phyloP scores from a whole-genome alignment of 2,888 invertebrate genomes.

The Autographa pulchrina region DNA sequence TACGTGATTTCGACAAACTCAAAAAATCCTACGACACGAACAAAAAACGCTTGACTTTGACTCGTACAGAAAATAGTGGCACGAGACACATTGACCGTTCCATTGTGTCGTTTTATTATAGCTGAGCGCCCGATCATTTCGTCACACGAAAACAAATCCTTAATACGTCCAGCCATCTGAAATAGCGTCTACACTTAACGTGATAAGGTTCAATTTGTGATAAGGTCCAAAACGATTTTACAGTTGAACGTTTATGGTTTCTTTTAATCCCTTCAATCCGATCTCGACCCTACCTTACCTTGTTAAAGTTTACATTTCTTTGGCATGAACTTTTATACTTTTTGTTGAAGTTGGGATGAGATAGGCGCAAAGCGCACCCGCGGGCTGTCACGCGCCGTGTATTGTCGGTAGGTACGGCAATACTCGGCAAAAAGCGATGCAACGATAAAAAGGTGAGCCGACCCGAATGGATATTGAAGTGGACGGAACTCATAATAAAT shows the following conservation, averaged over 20 bases:
- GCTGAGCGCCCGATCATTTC: slow-evolving; percentile 76
- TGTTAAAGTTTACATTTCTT: slow-evolving; percentile 54
- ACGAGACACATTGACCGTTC: slow-evolving; percentile 85
- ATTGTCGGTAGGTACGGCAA: slow-evolving; percentile 70
- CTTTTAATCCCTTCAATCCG: slow-evolving; percentile 13
- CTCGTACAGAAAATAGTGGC: slow-evolving; percentile 79
- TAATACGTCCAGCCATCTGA: slow-evolving; percentile 41
- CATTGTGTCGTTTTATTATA: slow-evolving; percentile 81
- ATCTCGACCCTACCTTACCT: slow-evolving; percentile 21
- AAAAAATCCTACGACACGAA: slow-evolving; percentile 70
- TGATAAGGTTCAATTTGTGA: slow-evolving; percentile 58
- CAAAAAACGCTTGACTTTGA: slow-evolving; percentile 71
- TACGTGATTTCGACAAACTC: slow-evolving; percentile 75
- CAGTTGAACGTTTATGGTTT: slow-evolving; percentile 47
- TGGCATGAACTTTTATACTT: slow-evolving; percentile 57
- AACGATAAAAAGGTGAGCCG: slow-evolving; percentile 72
- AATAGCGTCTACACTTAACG: slow-evolving; percentile 47
- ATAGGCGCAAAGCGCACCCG: slow-evolving; percentile 82
- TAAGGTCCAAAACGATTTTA: slow-evolving; percentile 44
- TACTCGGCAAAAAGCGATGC: slow-evolving; percentile 73
- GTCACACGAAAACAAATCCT: slow-evolving; percentile 74
- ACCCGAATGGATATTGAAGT: slow-evolving; percentile 56
- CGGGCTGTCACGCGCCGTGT: slow-evolving; percentile 85
- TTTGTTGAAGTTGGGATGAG: slow-evolving; percentile 70
- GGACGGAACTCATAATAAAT: slow-evolving; percentile 58